phyloP scores from a whole-genome alignment of 1,140 invertebrate species.

The Acromyrmex heyeri region DNA sequence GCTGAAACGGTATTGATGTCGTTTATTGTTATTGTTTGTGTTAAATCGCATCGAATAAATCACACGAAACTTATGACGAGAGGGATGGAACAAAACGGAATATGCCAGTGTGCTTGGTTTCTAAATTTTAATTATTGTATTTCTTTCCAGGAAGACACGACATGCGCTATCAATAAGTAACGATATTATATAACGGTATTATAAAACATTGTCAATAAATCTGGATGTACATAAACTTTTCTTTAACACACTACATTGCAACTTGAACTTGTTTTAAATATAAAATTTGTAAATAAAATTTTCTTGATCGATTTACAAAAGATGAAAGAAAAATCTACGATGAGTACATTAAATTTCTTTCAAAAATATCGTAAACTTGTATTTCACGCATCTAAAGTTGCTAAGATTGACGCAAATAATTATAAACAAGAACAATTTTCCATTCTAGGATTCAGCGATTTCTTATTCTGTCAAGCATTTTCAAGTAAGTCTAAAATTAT shows the following conservation, averaged over 20 bases:
- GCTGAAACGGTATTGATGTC: background rate
- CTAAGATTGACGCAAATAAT: background rate
- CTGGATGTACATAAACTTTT: background rate
- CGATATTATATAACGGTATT: background rate
- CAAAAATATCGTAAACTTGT: background rate
- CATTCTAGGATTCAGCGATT: background rate
- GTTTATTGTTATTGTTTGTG: slow-evolving; percentile 20
- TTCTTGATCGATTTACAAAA: background rate
- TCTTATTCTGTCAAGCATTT: slow-evolving; percentile 8
- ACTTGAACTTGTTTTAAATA: background rate
- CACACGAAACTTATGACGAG: background rate
- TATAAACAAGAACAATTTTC: background rate
- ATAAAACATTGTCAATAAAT: slow-evolving; percentile 33
- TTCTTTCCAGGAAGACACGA: slow-evolving; percentile 72
- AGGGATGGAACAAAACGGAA: slow-evolving; percentile 2
- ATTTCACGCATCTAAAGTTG: background rate
- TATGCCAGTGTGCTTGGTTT: slow-evolving; percentile 9
- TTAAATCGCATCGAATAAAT: background rate
- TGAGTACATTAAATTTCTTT: slow-evolving; percentile 10
- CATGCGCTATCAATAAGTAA: slow-evolving; percentile 62
- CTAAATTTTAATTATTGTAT: slow-evolving; percentile 76
- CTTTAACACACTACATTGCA: background rate
- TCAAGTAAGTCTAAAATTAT: slow-evolving; percentile 27
- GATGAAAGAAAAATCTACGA: background rate
- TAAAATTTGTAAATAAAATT: background rate